phyloP scores from a whole-genome alignment of 1,140 invertebrate species.

The Pseudomyrmex dendroicus region DNA sequence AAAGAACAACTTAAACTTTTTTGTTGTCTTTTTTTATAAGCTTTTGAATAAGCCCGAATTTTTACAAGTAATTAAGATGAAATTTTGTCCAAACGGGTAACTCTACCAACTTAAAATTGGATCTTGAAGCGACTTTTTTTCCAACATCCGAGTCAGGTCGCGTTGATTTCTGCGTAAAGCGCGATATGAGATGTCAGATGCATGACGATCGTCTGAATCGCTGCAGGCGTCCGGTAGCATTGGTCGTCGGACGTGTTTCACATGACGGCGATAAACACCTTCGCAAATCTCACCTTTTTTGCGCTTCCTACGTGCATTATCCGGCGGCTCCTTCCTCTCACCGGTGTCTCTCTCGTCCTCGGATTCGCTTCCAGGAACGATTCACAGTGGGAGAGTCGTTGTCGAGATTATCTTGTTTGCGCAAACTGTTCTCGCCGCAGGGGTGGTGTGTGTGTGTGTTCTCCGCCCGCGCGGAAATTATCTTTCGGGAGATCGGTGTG shows the following conservation, averaged over 20 bases:
- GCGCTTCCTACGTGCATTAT: constrained; percentile 16
- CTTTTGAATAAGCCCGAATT: too few species aligned
- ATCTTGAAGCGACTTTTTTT: background rate
- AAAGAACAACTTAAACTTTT: too few species aligned
- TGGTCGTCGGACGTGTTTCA: constrained; percentile 43
- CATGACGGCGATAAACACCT: constrained; percentile 64
- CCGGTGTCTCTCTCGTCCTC: constrained; percentile 29
- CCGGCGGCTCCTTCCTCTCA: constrained; percentile 41
- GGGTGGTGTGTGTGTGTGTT: background rate
- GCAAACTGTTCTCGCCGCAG: constrained; percentile 24
- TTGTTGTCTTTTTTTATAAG: too few species aligned
- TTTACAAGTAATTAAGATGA: too few species aligned
- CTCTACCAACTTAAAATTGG: background rate
- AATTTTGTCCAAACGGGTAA: background rate
- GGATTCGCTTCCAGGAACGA: constrained; percentile 55
- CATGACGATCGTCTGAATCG: background rate
- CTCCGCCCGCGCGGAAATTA: constrained; percentile 21
- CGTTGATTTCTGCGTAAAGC: constrained; percentile 14
- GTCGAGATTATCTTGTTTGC: constrained; percentile 49
- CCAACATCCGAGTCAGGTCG: background rate
- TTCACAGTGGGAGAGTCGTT: constrained; percentile 48
- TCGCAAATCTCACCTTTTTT: constrained; percentile 54
- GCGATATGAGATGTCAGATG: constrained; percentile 16
- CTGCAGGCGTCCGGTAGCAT: constrained; percentile 52
- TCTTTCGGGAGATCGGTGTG: constrained; percentile 34